Evolutionary conservation across 2,888 invertebrate genomes (phyloP), one percentile per base, ranked within the genome.

Genomic region (Notocelia uddmanniana): DNA sequence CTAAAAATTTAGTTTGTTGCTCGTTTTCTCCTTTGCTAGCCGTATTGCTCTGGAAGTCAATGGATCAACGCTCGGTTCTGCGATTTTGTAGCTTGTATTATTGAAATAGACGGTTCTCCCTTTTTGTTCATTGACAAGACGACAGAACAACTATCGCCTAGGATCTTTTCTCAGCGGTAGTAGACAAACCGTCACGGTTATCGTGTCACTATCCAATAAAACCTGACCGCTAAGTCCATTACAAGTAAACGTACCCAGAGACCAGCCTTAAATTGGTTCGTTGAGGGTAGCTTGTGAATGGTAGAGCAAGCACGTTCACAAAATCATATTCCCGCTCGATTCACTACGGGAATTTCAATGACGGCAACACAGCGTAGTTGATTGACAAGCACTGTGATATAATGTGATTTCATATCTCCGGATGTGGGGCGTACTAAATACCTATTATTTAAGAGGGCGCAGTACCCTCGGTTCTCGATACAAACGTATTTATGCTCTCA

Each of bases 271-370:
- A 31, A 31, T n/a, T n/a, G 45, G 45, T 45, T 45, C 8, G n/a
- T 45, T n/a, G 41, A 15, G 45, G 8, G 45, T 45, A 45, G 2
- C 1, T 45, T n/a, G 1, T n/a, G n/a, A n/a, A n/a, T 58, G 37
- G 19, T 19, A 58, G 41, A n/a, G 60, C 48, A 31, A 15, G 18
- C 48, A 62, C 62, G 62, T 62, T 8, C 23, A 18, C 68, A 50
- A 68, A 59, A 50, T 50, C 50, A 37, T 59, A 50, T 68, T 50
- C 58, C 34, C 11, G 19, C 58, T n/a, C 37, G 50, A 37, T 52
- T 37, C 21, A 50, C 37, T 9, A 48, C 34, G 18, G 10, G 58
- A 68, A 67, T 55, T 13, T 11, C n/a, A 68, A 67, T 34, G 58
- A 58, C 58, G 34, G 31, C 21, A 68, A 50, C 48, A 50, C 11